phyloP scores from a whole-genome alignment of 2,888 invertebrate genomes.

The Apodemia duryi region DNA sequence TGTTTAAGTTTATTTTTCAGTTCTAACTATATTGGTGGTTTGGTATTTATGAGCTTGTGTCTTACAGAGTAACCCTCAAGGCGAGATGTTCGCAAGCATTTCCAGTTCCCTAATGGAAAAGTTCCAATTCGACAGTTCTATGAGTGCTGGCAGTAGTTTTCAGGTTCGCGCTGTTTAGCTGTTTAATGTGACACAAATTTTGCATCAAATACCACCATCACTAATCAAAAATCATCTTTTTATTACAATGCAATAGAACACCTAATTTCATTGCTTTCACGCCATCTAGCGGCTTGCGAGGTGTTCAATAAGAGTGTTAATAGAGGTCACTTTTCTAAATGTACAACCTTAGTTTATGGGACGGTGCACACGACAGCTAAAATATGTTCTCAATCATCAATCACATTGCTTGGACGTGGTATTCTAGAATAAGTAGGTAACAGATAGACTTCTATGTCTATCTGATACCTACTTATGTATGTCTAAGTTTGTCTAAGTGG shows the following conservation, averaged over 20 bases:
- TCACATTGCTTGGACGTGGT: no score
- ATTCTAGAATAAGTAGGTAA: no score
- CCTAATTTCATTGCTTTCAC: conserved; percentile 16
- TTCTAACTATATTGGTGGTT: conserved; percentile 39
- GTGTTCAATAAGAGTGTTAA: conserved; percentile 17
- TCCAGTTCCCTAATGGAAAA: conserved; percentile 90
- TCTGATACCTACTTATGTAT: no score
- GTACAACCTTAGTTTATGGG: not conserved
- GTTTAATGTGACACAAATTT: conserved; percentile 44
- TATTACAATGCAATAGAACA: conserved; percentile 15
- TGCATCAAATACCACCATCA: conserved; percentile 25
- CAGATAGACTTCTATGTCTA: no score
- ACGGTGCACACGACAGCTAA: not conserved
- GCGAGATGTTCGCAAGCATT: conserved; percentile 91
- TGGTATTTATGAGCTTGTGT: conserved; percentile 48
- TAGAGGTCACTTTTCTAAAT: conserved; percentile 24
- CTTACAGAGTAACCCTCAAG: conserved; percentile 85
- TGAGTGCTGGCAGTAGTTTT: conserved; percentile 87
- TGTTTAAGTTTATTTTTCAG: conserved; percentile 49
- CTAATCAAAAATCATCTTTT: conserved; percentile 22
- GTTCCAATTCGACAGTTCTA: conserved; percentile 87
- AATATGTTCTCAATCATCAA: no score
- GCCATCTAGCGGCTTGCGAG: conserved; percentile 25
- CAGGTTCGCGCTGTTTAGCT: conserved; percentile 80
- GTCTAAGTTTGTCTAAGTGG: no score